Evolutionary conservation across 2,888 invertebrate species (phyloP).

Genomic region (Drosophila suboccidentalis): DNA sequence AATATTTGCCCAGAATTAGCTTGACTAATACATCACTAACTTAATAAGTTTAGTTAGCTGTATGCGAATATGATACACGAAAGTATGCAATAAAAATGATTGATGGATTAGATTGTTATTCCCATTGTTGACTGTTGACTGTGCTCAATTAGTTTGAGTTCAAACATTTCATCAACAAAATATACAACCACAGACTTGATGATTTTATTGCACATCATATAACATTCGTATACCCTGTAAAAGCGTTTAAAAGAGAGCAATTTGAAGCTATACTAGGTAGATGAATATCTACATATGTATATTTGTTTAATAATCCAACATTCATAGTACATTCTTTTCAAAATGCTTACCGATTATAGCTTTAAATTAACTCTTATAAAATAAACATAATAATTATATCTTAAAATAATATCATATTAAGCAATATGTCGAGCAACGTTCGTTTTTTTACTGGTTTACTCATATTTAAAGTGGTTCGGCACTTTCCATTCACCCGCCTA

Average conservation of each 20-base stretch:
- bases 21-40: slow-evolving; percentile 15
- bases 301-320: too few species aligned
- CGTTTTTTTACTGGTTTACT: not conserved
- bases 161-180: slow-evolving; percentile 42
- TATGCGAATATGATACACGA: slow-evolving; percentile 43
- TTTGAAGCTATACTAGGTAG: not conserved
- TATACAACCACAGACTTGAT: slow-evolving; percentile 30
- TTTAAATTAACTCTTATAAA: not conserved
- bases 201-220: slow-evolving; percentile 50
- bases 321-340: too few species aligned
- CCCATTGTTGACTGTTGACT: slow-evolving; percentile 38
- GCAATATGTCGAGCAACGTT: not conserved
- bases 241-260: not conserved
- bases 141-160: slow-evolving; percentile 62
- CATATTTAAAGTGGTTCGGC: slow-evolving; percentile 5
- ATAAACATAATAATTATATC: not conserved
- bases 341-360: too few species aligned
- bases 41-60: slow-evolving; percentile 19
- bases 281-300: too few species aligned
- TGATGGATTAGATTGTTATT: slow-evolving; percentile 62
- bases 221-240: slow-evolving; percentile 19
- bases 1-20: slow-evolving; percentile 37
- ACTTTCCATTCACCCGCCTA: slow-evolving; percentile 17
- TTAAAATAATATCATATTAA: not conserved
- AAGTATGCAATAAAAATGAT: slow-evolving; percentile 79